A percentile compares a stretch with the other conserved stretches of the same genome.
Conservation (phyloP, 2,113 vertebrate species). For the Alethe castanea region DNA sequence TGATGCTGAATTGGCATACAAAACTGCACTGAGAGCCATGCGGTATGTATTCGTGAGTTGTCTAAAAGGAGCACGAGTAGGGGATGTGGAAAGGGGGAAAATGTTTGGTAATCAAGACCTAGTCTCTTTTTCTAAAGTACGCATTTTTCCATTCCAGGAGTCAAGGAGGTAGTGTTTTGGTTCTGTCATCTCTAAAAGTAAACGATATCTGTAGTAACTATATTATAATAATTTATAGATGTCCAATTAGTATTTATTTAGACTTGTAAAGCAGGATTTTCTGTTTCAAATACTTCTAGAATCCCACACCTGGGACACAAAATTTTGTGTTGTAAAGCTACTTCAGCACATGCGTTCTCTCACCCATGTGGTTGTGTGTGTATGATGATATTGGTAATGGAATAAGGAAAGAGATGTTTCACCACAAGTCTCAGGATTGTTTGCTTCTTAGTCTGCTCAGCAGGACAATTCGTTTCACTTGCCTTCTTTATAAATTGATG, state of each 20-base stretch:
- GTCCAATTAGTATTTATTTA: background rate
- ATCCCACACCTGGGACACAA: background rate
- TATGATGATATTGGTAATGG: background rate
- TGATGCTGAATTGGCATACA: conserved; percentile 95
- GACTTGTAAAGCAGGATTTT: background rate
- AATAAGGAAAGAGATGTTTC: background rate
- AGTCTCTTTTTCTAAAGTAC: background rate
- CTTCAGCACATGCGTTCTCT: background rate
- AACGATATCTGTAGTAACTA: background rate
- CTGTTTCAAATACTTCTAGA: background rate
- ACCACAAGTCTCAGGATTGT: background rate
- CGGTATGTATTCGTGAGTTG: conserved; percentile 77
- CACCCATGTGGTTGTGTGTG: background rate
- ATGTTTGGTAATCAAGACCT: background rate
- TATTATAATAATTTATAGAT: background rate
- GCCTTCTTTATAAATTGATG: background rate
- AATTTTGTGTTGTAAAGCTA: background rate
- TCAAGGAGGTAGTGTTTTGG: background rate
- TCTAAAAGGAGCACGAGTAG: background rate
- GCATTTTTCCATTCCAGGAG: background rate
- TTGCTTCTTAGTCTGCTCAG: background rate
- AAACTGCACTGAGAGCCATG: conserved; percentile 98
- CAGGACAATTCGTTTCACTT: background rate
- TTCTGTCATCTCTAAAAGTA: background rate
- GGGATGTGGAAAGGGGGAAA: background rate